phyloP scores from a whole-genome alignment of 2,888 invertebrate genomes.

The Lagria hirta region DNA sequence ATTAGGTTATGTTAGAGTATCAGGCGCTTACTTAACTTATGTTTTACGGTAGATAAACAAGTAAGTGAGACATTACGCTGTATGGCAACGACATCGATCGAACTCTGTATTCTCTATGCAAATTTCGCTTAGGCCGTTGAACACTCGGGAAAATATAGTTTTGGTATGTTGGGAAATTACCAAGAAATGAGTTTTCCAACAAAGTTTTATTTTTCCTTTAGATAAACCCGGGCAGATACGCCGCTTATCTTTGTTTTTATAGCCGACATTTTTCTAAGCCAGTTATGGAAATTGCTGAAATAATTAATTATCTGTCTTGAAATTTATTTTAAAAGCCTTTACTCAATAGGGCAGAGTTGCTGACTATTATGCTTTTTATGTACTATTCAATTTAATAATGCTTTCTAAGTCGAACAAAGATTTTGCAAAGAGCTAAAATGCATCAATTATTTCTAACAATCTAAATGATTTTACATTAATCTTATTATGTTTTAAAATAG shows the following conservation, averaged over 20 bases:
- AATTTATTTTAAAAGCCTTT: no score
- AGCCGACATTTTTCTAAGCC: conserved; percentile 11
- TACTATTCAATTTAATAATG: no score
- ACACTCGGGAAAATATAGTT: conserved; percentile 43
- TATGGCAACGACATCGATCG: conserved; percentile 19
- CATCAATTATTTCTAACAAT: no score
- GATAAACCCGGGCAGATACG: conserved; percentile 25
- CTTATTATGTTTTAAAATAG: no score
- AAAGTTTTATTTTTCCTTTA: conserved; percentile 32
- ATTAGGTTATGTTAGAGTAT: conserved; percentile 43
- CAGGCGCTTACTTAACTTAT: conserved; percentile 41
- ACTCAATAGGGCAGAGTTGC: no score
- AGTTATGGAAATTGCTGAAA: conserved; percentile 21
- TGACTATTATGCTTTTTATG: no score
- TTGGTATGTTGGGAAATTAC: conserved; percentile 44
- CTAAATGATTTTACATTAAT: no score
- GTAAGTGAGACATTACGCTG: conserved; percentile 32
- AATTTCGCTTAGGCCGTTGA: conserved; percentile 38
- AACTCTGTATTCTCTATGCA: conserved; percentile 36
- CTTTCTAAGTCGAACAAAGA: no score
- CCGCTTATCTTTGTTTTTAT: conserved; percentile 28
- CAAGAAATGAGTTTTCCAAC: conserved; percentile 42
- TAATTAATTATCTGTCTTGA: no score
- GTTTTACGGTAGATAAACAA: conserved; percentile 43
- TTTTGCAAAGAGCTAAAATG: no score